Conservation (phyloP, 2,888 invertebrate genomes). For the Hydroisotoma schaefferi region DNA sequence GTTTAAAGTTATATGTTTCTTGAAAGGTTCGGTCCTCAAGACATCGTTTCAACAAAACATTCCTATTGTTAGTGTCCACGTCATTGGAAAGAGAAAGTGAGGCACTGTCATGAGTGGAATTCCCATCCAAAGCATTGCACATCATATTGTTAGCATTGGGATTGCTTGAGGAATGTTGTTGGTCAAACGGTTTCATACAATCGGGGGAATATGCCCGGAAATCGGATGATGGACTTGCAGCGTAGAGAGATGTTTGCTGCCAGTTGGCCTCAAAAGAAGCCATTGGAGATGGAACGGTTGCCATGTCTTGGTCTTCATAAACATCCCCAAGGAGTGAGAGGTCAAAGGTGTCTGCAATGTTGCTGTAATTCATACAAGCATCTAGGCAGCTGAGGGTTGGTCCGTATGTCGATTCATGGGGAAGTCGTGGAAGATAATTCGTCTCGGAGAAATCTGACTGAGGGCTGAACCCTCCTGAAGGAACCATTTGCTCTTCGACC, state of each 20-base stretch:
- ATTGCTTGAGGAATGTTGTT: conserved; percentile 10
- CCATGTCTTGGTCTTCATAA: conserved; percentile 46
- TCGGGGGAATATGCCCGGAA: conserved; percentile 41
- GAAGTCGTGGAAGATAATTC: conserved; percentile 29
- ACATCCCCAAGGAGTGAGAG: conserved; percentile 43
- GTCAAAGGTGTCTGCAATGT: conserved; percentile 46
- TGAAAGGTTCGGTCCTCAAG: conserved; percentile 81
- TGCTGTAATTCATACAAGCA: conserved; percentile 28
- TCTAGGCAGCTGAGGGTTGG: conserved; percentile 50
- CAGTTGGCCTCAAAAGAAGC: conserved; percentile 41
- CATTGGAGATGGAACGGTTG: conserved; percentile 47
- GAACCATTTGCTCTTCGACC: conserved; percentile 77
- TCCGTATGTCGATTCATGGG: conserved; percentile 13
- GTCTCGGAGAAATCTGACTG: conserved; percentile 57
- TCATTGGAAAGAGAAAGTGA: conserved; percentile 24
- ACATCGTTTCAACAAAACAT: conserved; percentile 70
- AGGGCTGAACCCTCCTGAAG: conserved; percentile 70
- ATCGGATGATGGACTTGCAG: conserved; percentile 38
- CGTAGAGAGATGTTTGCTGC: conserved; percentile 46
- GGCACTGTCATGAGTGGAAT: conserved; percentile 5
- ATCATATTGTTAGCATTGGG: neutral
- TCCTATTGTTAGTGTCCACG: conserved; percentile 9
- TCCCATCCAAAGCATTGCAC: conserved; percentile 8
- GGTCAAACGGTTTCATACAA: conserved; percentile 27
- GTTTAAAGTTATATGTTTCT: conserved; percentile 74